Conservation (phyloP, 2,888 invertebrate species). For the Tachina grossa region DNA sequence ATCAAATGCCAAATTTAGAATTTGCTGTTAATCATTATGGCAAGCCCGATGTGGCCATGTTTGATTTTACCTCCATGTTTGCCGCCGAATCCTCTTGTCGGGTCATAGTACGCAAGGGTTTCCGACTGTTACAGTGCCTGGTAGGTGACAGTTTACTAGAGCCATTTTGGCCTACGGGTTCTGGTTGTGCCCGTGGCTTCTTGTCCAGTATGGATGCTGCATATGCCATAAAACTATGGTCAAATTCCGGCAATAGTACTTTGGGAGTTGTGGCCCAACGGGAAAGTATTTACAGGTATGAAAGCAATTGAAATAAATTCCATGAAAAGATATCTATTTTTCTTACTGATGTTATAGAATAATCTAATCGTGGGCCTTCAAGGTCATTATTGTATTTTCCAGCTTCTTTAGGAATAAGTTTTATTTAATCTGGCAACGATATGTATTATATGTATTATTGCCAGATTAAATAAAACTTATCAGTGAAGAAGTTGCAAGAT, state of each 20-base stretch:
- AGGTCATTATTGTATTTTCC: background rate
- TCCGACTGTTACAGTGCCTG: conserved; percentile 92
- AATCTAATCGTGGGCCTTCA: too few species aligned
- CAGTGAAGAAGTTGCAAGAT: too few species aligned
- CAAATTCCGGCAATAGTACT: conserved; percentile 85
- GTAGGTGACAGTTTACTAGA: conserved; percentile 98
- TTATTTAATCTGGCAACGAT: too few species aligned
- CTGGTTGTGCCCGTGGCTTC: conserved; percentile 98
- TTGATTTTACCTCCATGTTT: conserved; percentile 99
- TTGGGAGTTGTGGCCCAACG: conserved; percentile 95
- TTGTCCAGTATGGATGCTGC: conserved; percentile 97
- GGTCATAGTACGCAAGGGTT: conserved; percentile 88
- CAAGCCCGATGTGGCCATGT: conserved; percentile 98
- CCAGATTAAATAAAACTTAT: too few species aligned
- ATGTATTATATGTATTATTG: too few species aligned
- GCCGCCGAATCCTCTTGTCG: conserved; percentile 97
- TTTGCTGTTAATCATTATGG: conserved; percentile 99
- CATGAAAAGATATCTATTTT: background rate
- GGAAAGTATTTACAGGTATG: conserved; percentile 94
- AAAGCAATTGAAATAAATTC: background rate
- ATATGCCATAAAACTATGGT: conserved; percentile 95
- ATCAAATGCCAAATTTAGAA: conserved; percentile 92
- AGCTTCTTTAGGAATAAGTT: background rate
- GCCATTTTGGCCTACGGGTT: conserved; percentile 99
- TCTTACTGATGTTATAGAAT: too few species aligned